phyloP scores from a whole-genome alignment of 92 coral and sea anemone genomes.

The Desmophyllum pertusum region DNA sequence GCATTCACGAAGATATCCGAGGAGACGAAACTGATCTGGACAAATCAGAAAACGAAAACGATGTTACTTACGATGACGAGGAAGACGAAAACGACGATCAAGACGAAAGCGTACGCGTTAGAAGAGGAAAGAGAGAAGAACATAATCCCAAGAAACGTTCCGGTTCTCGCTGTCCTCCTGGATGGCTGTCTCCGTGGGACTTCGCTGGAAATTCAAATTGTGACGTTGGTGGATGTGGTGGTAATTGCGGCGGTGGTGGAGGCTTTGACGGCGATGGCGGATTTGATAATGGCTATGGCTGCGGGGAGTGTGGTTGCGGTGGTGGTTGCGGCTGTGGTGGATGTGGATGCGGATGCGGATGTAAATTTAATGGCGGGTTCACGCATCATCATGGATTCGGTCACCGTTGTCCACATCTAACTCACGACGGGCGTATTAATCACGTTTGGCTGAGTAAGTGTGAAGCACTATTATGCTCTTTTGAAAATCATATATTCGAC shows the following conservation, averaged over 20 bases:
- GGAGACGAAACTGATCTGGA: neutral
- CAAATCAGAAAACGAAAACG: no score
- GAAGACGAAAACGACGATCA: neutral
- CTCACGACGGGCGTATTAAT: neutral
- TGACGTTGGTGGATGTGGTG: constrained; percentile 44
- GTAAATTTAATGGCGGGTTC: constrained; percentile 23
- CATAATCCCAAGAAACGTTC: neutral
- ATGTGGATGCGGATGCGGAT: constrained; percentile 39
- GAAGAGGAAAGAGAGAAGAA: neutral
- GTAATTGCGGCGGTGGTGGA: constrained; percentile 22
- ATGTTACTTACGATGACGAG: neutral
- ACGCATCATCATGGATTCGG: constrained; percentile 11
- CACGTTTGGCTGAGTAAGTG: constrained; percentile 35
- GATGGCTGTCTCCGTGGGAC: constrained; percentile 35
- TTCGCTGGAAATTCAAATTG: neutral
- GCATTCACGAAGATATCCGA: no score
- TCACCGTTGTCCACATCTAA: neutral
- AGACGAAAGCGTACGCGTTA: neutral
- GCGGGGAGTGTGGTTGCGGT: constrained; percentile 29
- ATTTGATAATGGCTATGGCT: neutral
- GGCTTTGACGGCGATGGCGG: constrained; percentile 15
- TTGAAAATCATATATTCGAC: no score
- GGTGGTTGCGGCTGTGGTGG: constrained; percentile 19
- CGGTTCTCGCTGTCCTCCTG: constrained; percentile 31
- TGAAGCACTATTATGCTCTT: neutral